Evolutionary conservation across 1,140 invertebrate genomes (phyloP).

Genomic region (Paraescarpia echinospica): DNA sequence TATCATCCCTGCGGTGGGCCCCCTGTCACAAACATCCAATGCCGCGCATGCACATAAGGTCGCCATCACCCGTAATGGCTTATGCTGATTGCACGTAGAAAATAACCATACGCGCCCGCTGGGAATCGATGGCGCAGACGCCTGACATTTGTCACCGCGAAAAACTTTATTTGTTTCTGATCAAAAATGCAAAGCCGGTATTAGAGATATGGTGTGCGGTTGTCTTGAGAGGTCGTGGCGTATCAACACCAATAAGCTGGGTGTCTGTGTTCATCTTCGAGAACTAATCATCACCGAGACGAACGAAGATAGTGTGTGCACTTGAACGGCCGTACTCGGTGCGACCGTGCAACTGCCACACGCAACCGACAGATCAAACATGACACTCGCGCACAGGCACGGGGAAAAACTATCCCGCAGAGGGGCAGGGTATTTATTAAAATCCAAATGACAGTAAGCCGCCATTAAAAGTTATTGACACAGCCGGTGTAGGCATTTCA

Average conservation of each 20-base stretch:
- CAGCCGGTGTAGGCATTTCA: background rate
- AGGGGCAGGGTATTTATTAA: background rate
- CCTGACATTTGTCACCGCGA: background rate
- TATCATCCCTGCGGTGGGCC: background rate
- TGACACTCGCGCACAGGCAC: background rate
- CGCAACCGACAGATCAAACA: background rate
- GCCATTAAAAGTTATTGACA: background rate
- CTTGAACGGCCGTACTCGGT: background rate
- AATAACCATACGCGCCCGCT: background rate
- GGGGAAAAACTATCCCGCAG: background rate
- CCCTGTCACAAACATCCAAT: background rate
- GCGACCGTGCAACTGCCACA: background rate
- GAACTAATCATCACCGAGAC: background rate
- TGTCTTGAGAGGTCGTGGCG: background rate
- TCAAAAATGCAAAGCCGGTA: conserved; percentile 1
- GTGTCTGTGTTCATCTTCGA: background rate
- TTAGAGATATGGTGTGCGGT: background rate
- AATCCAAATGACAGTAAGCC: background rate
- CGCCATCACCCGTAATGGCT: background rate
- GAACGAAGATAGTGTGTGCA: background rate
- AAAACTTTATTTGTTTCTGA: conserved; percentile 6
- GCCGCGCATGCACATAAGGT: background rate
- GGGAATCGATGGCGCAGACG: background rate
- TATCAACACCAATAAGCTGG: background rate
- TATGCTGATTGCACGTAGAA: background rate